Evolutionary conservation across 2,888 invertebrate species (phyloP).

Genomic region (Noctua fimbriata): DNA sequence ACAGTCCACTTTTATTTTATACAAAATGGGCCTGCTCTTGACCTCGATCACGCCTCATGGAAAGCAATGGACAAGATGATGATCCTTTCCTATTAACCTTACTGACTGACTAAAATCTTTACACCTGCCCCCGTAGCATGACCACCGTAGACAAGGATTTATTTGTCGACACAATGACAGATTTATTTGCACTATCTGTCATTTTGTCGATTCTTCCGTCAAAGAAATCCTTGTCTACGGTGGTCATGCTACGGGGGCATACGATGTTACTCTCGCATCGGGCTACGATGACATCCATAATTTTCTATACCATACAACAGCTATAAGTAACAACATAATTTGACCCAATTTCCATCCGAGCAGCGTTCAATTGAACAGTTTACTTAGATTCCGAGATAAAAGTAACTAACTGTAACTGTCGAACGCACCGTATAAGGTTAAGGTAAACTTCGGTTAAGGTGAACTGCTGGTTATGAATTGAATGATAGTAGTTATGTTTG

Average conservation of each 20-base stretch:
- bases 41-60: too few relatives aligned
- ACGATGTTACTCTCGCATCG: not conserved
- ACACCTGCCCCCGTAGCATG: too few relatives aligned
- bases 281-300: slow-evolving; percentile 16
- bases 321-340: slow-evolving; percentile 34
- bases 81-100: too few relatives aligned
- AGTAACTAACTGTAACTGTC: slow-evolving; percentile 49
- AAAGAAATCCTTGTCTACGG: too few relatives aligned
- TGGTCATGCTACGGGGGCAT: too few relatives aligned
- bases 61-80: too few relatives aligned
- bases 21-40: too few relatives aligned
- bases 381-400: slow-evolving; percentile 60
- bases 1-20: too few relatives aligned
- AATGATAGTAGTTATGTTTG: slow-evolving; percentile 4
- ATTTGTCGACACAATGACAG: too few relatives aligned
- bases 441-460: slow-evolving; percentile 54
- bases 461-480: slow-evolving; percentile 34
- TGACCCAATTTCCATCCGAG: slow-evolving; percentile 52
- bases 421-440: slow-evolving; percentile 50
- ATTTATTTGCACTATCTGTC: too few relatives aligned
- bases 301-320: slow-evolving; percentile 10
- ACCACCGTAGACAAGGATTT: too few relatives aligned
- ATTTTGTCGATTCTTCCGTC: too few relatives aligned
- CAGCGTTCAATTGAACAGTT: slow-evolving; percentile 60
- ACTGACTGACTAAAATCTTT: not conserved